Evolutionary conservation across 2,888 invertebrate genomes (phyloP).

Genomic region (Microlaimidae sp.): DNA sequence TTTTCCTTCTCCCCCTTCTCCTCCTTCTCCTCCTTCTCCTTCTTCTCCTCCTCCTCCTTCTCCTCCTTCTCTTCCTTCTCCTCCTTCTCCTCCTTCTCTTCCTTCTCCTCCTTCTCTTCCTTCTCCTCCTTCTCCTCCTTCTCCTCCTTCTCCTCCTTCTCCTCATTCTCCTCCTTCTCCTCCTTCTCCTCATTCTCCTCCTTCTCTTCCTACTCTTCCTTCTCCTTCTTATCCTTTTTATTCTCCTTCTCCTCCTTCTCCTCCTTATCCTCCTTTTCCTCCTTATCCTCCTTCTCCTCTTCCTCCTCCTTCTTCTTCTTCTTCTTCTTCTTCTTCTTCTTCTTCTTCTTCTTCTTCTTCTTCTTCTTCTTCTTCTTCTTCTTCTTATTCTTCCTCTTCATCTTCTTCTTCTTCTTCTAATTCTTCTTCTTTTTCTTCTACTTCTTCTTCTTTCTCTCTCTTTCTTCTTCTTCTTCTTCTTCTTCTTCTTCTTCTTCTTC

Average conservation of each 20-base stretch:
- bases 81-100: slow-evolving; percentile 8
- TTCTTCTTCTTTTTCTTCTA: no score
- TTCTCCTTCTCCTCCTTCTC: no score
- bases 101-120: background rate
- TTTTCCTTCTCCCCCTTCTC: slow-evolving; percentile 1
- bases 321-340: slow-evolving; percentile 9
- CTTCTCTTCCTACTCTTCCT: no score
- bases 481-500: slow-evolving; percentile 8
- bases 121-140: background rate
- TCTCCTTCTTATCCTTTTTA: no score
- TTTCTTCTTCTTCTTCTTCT: slow-evolving; percentile 4
- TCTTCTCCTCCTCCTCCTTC: background rate
- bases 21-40: background rate
- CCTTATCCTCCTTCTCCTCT: no score
- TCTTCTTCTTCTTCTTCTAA: no score
- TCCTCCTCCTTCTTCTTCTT: slow-evolving; percentile 5
- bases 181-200: no score
- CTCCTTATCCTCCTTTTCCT: no score
- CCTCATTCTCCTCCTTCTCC: no score
- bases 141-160: no score
- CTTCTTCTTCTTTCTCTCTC: background rate
- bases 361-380: no score
- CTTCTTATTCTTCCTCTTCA: no score
- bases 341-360: slow-evolving; percentile 7
- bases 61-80: background rate